Percentiles rank a stretch among this genome's conserved stretches.
phyloP scores from a whole-genome alignment of 2,797 vertebrate genomes.

The Clarias pachynema region DNA sequence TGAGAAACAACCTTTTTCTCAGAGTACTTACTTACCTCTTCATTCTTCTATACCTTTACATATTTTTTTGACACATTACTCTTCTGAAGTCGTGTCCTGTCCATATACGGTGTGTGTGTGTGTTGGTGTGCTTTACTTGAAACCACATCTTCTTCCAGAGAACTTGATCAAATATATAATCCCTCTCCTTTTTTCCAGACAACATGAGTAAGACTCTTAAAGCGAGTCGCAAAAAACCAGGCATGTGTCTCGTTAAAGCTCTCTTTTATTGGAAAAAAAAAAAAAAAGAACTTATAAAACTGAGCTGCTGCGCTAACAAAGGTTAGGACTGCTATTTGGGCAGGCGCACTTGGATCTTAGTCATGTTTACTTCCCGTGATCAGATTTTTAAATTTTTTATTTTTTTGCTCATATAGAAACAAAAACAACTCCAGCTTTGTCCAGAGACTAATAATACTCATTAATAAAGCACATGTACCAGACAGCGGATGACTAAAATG shows the following conservation, averaged over 20 bases:
- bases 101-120: background rate
- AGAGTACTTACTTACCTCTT: background rate
- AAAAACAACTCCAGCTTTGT: background rate
- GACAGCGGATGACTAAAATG: background rate
- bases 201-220: conserved; percentile 69
- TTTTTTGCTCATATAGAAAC: background rate
- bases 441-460: background rate
- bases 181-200: conserved; percentile 68
- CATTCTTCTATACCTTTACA: background rate
- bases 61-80: background rate
- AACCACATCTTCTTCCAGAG: conserved; percentile 55
- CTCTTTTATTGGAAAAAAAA: conserved; percentile 67
- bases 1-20: background rate
- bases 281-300: conserved; percentile 71
- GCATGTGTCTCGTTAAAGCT: conserved; percentile 68
- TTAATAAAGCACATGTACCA: conserved; percentile 12
- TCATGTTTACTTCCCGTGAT: background rate
- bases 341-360: background rate
- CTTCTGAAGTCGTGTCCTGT: background rate
- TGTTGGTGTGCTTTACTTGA: conserved; percentile 34
- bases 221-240: conserved; percentile 41
- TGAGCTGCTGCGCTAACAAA: conserved; percentile 63
- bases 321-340: conserved; percentile 18
- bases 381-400: background rate
- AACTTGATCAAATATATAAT: conserved; percentile 62